Conservation (phyloP, 2,113 vertebrate genomes). For the Motacilla tschutschensis region DNA sequence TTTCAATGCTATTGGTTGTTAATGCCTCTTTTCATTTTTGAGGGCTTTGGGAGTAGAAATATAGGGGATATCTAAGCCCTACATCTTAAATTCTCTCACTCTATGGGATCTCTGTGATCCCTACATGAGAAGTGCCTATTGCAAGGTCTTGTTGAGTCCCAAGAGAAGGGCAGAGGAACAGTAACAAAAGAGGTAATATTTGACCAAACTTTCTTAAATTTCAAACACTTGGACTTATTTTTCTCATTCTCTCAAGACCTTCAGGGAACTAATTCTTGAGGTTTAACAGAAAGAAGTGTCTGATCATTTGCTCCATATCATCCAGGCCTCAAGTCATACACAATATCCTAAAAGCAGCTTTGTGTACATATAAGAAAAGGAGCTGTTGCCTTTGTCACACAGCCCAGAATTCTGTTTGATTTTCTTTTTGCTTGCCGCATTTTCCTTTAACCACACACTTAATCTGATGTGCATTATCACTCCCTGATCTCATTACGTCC, state of each 20-base stretch:
- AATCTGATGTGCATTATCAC: constrained; percentile 37
- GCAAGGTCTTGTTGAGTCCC: not conserved
- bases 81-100: not conserved
- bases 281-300: not conserved
- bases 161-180: not conserved
- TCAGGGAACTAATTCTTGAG: not conserved
- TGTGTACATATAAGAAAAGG: not conserved
- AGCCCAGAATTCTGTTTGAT: constrained; percentile 1
- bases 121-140: not conserved
- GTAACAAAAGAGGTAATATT: not conserved
- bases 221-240: not conserved
- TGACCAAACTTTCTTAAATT: not conserved
- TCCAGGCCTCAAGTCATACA: not conserved
- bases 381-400: not conserved
- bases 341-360: not conserved
- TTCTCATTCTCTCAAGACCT: not conserved
- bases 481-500: constrained; percentile 26
- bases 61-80: not conserved
- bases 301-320: not conserved
- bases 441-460: constrained; percentile 7
- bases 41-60: not conserved
- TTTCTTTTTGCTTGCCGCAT: constrained; percentile 2
- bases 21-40: not conserved
- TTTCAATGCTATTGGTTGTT: not conserved
- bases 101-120: not conserved